These are phyloP conservation scores for Gymnoscelis rufifasciata DNA, from an alignment of 2,888 invertebrate species.

Conservation along the genomic window DNA sequence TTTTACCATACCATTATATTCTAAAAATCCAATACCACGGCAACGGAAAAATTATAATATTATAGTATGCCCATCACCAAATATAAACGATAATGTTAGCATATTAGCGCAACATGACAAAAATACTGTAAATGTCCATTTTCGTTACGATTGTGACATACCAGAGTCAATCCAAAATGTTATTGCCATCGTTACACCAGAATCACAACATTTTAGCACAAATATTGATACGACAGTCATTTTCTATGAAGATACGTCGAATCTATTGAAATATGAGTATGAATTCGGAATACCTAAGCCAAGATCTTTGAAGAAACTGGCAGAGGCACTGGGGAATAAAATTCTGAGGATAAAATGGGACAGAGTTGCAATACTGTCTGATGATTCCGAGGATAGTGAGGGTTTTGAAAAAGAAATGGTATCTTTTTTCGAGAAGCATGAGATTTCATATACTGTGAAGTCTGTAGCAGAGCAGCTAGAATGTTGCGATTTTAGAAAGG, in stretches of 20 bases:
- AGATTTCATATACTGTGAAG: conserved; percentile 25
- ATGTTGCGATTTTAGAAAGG: conserved; percentile 29
- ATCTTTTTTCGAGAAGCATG: conserved; percentile 26
- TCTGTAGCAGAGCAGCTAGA: conserved; percentile 15
- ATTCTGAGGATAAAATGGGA: conserved; percentile 31
- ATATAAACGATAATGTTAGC: too few relatives aligned
- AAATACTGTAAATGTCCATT: too few relatives aligned
- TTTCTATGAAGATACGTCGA: conserved; percentile 5
- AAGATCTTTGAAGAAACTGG: neutral
- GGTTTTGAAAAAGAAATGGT: conserved; percentile 34
- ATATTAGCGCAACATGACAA: too few relatives aligned
- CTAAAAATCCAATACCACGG: too few relatives aligned
- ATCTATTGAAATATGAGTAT: neutral
- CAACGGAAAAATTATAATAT: too few relatives aligned
- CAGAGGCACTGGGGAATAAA: conserved; percentile 21
- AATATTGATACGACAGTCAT: conserved; percentile 6
- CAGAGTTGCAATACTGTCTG: conserved; percentile 42
- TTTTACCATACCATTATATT: too few relatives aligned
- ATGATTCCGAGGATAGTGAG: conserved; percentile 34
- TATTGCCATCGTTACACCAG: conserved; percentile 9
- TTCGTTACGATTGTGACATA: too few relatives aligned
- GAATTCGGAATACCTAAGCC: conserved; percentile 5
- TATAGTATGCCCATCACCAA: too few relatives aligned
- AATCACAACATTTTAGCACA: neutral
- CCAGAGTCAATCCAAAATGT: too few relatives aligned